These are phyloP conservation scores for Synanthedon vespiformis DNA, from an alignment of 2,888 invertebrate genomes.

Conservation along the genomic window DNA sequence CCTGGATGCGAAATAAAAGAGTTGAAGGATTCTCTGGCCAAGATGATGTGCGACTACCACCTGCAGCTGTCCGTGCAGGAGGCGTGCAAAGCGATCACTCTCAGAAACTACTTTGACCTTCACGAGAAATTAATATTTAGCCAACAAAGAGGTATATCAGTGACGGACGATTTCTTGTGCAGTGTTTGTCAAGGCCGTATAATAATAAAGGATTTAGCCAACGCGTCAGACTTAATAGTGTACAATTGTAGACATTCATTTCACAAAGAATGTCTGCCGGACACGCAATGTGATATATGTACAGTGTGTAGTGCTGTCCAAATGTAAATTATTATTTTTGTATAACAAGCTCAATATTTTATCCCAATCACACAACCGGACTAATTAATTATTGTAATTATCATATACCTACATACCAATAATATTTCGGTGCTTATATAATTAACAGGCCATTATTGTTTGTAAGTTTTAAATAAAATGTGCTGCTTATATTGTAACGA, in stretches of 20 bases:
- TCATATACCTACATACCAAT: slow-evolving; percentile 8
- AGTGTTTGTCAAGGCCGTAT: slow-evolving; percentile 83
- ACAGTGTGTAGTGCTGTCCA: slow-evolving; percentile 55
- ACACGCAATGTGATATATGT: slow-evolving; percentile 31
- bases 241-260: slow-evolving; percentile 93
- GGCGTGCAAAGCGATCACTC: slow-evolving; percentile 90
- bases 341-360: too few species aligned
- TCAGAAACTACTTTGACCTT: slow-evolving; percentile 89
- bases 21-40: slow-evolving; percentile 89
- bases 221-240: slow-evolving; percentile 78
- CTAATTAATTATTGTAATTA: slow-evolving; percentile 1
- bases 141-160: slow-evolving; percentile 83
- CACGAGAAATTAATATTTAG: slow-evolving; percentile 83
- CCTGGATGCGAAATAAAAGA: slow-evolving; percentile 89
- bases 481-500: too few species aligned
- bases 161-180: slow-evolving; percentile 82
- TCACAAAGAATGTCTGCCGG: slow-evolving; percentile 85
- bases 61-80: slow-evolving; percentile 92
- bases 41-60: slow-evolving; percentile 96
- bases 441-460: slow-evolving; percentile 44
- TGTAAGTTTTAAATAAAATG: slow-evolving; percentile 6
- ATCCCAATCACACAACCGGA: too few species aligned
- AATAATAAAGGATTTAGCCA: slow-evolving; percentile 77
- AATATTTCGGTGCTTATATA: slow-evolving; percentile 44
- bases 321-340: slow-evolving; percentile 35